Evolutionary conservation across 2,888 invertebrate species (phyloP).

Genomic region (Drosophila imparisetae): DNA sequence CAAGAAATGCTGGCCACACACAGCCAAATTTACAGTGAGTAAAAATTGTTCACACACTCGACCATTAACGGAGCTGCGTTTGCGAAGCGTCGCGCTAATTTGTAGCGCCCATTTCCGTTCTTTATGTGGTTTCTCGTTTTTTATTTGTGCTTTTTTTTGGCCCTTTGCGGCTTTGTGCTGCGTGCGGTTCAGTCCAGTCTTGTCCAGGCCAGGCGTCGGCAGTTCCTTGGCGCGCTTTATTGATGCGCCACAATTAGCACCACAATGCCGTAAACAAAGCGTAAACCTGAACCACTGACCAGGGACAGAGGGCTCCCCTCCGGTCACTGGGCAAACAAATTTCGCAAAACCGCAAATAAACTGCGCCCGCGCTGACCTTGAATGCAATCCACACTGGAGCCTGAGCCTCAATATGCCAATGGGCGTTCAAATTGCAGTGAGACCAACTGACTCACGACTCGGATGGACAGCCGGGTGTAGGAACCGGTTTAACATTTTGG

Average conservation of each 20-base stretch:
- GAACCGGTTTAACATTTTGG: conserved; percentile 64
- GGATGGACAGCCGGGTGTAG: background rate
- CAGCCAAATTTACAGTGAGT: conserved; percentile 11
- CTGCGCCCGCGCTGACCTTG: conserved; percentile 63
- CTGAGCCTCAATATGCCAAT: background rate
- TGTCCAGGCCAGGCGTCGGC: conserved; percentile 11
- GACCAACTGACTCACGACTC: conserved; percentile 42
- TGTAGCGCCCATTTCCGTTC: conserved; percentile 80
- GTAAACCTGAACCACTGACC: conserved; percentile 58
- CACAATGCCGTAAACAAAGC: conserved; percentile 72
- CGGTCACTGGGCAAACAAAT: conserved; percentile 58
- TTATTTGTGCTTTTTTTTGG: background rate
- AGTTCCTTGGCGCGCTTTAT: conserved; percentile 54
- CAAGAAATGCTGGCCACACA: conserved; percentile 60
- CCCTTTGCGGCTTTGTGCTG: conserved; percentile 23
- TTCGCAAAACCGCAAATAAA: conserved; percentile 69
- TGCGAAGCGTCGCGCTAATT: conserved; percentile 63
- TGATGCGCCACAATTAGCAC: conserved; percentile 78
- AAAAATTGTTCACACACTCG: conserved; percentile 49
- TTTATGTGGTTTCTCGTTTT: conserved; percentile 49
- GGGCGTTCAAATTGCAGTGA: conserved; percentile 20
- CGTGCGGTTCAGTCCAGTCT: conserved; percentile 61
- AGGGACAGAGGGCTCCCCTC: background rate
- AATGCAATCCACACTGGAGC: conserved; percentile 48
- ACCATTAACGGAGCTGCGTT: conserved; percentile 22